Conservation (phyloP, 2,797 vertebrate genomes). For the Alcedo quadribrachys region DNA sequence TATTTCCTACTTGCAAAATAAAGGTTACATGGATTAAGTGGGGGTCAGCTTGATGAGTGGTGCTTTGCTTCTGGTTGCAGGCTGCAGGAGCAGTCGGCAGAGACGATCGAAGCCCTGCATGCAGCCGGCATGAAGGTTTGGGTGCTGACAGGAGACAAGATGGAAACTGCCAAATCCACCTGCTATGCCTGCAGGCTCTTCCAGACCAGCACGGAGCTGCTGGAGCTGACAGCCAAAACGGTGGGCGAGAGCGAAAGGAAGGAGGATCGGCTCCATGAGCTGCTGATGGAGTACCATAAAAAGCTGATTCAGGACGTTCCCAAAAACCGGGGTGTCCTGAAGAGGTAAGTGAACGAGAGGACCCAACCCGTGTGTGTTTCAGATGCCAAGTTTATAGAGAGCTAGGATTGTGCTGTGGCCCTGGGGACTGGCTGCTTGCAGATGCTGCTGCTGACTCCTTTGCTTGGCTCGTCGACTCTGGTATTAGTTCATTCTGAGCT, state of each 20-base stretch:
- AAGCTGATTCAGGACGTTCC: slow-evolving; percentile 88
- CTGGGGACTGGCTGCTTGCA: neutral
- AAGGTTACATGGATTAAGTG: neutral
- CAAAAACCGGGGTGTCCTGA: slow-evolving; percentile 79
- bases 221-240: slow-evolving; percentile 89
- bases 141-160: slow-evolving; percentile 98
- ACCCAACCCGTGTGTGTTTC: accelerated
- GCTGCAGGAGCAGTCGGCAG: slow-evolving; percentile 93
- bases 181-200: slow-evolving; percentile 96
- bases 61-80: slow-evolving; percentile 68
- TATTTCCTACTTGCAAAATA: neutral
- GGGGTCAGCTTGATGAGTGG: neutral
- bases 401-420: accelerated
- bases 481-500: neutral
- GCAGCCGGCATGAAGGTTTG: slow-evolving; percentile 95
- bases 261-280: slow-evolving; percentile 88
- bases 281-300: slow-evolving; percentile 91
- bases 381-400: neutral
- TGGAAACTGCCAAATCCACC: slow-evolving; percentile 97
- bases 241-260: slow-evolving; percentile 83
- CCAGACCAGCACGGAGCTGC: slow-evolving; percentile 90
- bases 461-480: neutral
- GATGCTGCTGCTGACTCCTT: accelerated
- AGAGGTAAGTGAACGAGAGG: slow-evolving; percentile 79
- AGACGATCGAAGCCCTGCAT: slow-evolving; percentile 94